Evolutionary conservation across 2,797 vertebrate genomes (phyloP).

Genomic region (Hybognathus amarus): DNA sequence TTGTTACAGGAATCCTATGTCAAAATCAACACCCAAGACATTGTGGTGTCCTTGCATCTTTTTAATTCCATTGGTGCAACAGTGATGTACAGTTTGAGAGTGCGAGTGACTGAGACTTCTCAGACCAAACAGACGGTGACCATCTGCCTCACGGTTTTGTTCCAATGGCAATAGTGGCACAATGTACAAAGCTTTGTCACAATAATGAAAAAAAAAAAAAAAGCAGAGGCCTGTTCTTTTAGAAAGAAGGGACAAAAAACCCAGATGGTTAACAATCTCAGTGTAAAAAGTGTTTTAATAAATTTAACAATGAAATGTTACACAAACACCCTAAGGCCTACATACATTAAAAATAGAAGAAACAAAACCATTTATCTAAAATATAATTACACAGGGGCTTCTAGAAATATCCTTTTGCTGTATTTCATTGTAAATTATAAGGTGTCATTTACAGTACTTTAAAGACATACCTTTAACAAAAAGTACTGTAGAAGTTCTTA

Average conservation of each 20-base stretch:
- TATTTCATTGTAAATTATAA: neutral
- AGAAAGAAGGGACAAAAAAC: neutral
- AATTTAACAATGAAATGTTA: neutral
- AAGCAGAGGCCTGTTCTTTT: neutral
- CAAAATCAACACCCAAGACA: neutral
- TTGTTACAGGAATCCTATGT: neutral
- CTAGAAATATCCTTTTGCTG: neutral
- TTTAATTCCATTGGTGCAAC: neutral
- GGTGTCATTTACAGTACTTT: neutral
- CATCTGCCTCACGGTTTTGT: constrained; percentile 46
- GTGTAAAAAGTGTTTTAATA: neutral
- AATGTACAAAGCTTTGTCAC: constrained; percentile 21
- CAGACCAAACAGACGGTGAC: constrained; percentile 30
- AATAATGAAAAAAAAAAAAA: too few species aligned
- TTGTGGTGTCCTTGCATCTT: neutral
- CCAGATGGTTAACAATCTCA: neutral
- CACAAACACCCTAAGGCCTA: neutral
- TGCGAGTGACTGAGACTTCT: neutral
- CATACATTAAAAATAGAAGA: neutral
- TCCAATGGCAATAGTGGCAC: constrained; percentile 41
- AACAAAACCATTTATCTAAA: neutral
- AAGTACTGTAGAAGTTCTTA: neutral
- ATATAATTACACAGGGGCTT: neutral
- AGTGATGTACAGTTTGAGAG: neutral
- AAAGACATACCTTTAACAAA: neutral